A percentile compares a stretch with the other conserved stretches of the same genome.
These are phyloP conservation scores for Geotrypetes seraphini DNA, from an alignment of 2,797 vertebrate species.

Conservation along the genomic window DNA sequence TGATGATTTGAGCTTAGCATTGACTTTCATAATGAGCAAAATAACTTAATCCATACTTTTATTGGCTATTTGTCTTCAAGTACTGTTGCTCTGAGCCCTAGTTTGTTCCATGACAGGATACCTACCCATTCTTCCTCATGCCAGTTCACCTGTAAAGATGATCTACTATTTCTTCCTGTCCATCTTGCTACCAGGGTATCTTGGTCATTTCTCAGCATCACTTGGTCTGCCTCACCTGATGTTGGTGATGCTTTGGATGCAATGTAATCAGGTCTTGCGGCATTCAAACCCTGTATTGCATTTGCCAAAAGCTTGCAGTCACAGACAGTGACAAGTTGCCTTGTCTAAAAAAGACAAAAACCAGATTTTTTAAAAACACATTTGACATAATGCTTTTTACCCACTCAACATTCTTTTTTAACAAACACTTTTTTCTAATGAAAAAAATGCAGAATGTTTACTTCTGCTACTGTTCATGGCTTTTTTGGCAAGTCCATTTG, in stretches of 20 bases:
- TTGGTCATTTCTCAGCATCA: slow-evolving; percentile 91
- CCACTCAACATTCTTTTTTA: too few species aligned
- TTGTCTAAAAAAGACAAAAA: slow-evolving; percentile 55
- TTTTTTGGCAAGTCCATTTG: too few species aligned
- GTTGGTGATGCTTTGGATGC: slow-evolving; percentile 90
- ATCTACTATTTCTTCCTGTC: slow-evolving; percentile 79
- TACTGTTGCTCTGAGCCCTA: too few species aligned
- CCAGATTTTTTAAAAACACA: not conserved
- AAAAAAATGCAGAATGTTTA: too few species aligned
- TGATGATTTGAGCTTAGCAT: too few species aligned
- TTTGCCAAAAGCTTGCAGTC: slow-evolving; percentile 90
- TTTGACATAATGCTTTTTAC: too few species aligned
- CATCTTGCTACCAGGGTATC: slow-evolving; percentile 89
- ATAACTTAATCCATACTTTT: too few species aligned
- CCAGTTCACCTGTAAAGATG: slow-evolving; percentile 85
- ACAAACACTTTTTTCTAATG: too few species aligned
- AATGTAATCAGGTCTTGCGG: slow-evolving; percentile 89
- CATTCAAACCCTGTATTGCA: slow-evolving; percentile 86
- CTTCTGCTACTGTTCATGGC: too few species aligned
- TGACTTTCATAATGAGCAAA: too few species aligned
- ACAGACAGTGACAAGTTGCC: slow-evolving; percentile 88
- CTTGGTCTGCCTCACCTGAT: slow-evolving; percentile 81
- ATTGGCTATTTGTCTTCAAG: too few species aligned
- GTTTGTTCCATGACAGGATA: too few species aligned
- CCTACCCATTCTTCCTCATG: slow-evolving; percentile 94